Percentiles rank a stretch among this genome's conserved stretches.
Conservation (phyloP, 2,797 vertebrate genomes). For the Chaetodon trifasciatus region DNA sequence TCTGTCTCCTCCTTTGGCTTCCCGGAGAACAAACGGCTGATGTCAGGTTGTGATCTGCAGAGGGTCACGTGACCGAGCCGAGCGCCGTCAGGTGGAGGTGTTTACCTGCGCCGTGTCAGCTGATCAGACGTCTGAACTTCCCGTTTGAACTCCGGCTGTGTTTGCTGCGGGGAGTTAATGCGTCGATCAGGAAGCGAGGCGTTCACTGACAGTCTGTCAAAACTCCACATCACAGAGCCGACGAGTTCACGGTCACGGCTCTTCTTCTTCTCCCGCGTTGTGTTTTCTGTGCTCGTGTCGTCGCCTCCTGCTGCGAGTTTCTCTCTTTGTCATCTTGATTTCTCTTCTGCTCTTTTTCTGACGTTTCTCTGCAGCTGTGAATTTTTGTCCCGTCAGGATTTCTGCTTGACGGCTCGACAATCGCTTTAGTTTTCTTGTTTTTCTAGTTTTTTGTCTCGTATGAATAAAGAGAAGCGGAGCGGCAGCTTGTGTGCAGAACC, state of each 20-base stretch:
- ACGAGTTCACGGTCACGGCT: not conserved
- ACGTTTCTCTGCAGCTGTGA: slow-evolving; percentile 8
- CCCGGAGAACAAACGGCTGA: not conserved
- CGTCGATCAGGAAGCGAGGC: slow-evolving; percentile 9
- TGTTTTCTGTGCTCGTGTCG: not conserved
- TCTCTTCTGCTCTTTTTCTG: not conserved
- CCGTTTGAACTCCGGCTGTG: slow-evolving; percentile 6
- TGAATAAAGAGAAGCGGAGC: slow-evolving; percentile 1
- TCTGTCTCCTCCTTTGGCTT: too few relatives aligned
- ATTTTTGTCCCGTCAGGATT: slow-evolving; percentile 25
- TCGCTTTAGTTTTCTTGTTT: not conserved
- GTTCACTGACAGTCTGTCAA: slow-evolving; percentile 42
- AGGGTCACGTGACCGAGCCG: slow-evolving; percentile 4
- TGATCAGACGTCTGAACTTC: slow-evolving; percentile 1
- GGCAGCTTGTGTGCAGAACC: too few relatives aligned
- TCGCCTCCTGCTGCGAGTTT: not conserved
- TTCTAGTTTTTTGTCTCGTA: not conserved
- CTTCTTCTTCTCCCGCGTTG: not conserved
- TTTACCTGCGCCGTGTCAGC: not conserved
- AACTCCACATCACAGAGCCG: not conserved
- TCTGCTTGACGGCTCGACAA: slow-evolving; percentile 3
- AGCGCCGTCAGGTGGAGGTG: slow-evolving; percentile 2
- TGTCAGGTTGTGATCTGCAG: not conserved
- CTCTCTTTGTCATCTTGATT: not conserved
- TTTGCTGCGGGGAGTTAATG: slow-evolving; percentile 11